Evolutionary conservation across 2,888 invertebrate species (phyloP), one percentile per base, ranked within the genome.

Genomic region (Melinopterus prodromus): DNA sequence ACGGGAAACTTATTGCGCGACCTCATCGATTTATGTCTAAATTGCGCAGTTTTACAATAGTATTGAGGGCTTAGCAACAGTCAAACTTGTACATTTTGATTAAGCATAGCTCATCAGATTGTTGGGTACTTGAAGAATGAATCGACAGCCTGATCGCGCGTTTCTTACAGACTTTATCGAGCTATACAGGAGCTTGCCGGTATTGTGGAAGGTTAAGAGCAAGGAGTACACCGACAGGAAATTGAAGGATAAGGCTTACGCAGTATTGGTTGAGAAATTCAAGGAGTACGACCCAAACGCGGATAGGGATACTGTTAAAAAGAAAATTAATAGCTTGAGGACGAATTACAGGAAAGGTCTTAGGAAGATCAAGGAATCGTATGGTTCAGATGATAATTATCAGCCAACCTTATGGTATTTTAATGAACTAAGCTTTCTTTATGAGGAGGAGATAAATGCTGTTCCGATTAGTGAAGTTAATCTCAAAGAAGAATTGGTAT

Each of bases 291-390:
- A 82, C 14, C 77, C 76, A 71, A 77, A 79, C 26, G 82, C 81
- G 6, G 79, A 71, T 16, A 76, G 81, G 70, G 81, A 84, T 15
- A 79, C 77, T 36, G 82, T 83, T 12, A 80, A 78, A 36, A 85
- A 82, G 78, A 85, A 85, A 80, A 82, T 84, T 37, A 85, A 84
- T 81, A 81, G 79, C 16, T 75, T 85, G 77, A 75, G 84, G 69
- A 81, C 82, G 16, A 81, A 81, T 69, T 84, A 82, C 72, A 75
- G 84, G 9, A 84, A 83, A 82, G 84, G 84, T 71, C 71, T 82
- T 70, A 76, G 38, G 38, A 76, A 76, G 38, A 38, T 76, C 14
- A 38, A 35, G 14, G 36, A 35, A 76, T 76, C 36, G 0, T 16
- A 76, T 16, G 15, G 16, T 6, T 37, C 76, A 1, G 76, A 53